Evolutionary conservation across 1,140 invertebrate genomes (phyloP), one percentile per base, ranked within the genome.

Genomic region (Polypedilum vanderplanki): DNA sequence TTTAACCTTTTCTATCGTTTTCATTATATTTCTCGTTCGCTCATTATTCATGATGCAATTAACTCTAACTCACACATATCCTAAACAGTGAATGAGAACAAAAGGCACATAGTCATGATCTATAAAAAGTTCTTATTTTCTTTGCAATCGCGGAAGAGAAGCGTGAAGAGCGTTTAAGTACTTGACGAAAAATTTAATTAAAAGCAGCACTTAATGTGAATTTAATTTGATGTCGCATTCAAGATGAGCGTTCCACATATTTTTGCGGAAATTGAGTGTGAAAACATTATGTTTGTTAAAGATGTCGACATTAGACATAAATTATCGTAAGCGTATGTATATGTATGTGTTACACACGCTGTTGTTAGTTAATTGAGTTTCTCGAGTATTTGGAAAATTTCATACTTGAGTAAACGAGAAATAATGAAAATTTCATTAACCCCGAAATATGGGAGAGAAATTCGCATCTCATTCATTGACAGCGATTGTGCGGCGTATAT

Each of bases 141-240:
- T 33, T 33, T 33, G 24, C 24, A 33, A 33, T 33, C 24, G 24
- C 24, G 24, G 24, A 33, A 33, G 24, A 33, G 24, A 33, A 57
- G 46, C 12, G n/a, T 57, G 12, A 57, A 57, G 46, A 57, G 15
- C 46, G n/a, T 15, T 57, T 57, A 57, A 57, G 46, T 57, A 57
- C 46, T 57, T 57, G 12, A 57, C 46, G n/a, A 33, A 57, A 57
- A 57, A 57, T 57, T 57, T 57, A 57, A 57, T 57, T 57, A 57
- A 57, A 57, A 57, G n/a, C 46, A 57, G 46, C 46, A 57, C 46
- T 57, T 57, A 57, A 57, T 57, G 46, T 57, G 46, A 57, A 57
- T 57, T 57, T 57, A 57, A 57, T 57, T 57, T 57, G 46, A 57
- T 57, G 46, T 57, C 46, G 46, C 12, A 57, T 57, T 57, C 15